Evolutionary conservation across 1,140 invertebrate species (phyloP).

Genomic region (Platorchestia sp.): DNA sequence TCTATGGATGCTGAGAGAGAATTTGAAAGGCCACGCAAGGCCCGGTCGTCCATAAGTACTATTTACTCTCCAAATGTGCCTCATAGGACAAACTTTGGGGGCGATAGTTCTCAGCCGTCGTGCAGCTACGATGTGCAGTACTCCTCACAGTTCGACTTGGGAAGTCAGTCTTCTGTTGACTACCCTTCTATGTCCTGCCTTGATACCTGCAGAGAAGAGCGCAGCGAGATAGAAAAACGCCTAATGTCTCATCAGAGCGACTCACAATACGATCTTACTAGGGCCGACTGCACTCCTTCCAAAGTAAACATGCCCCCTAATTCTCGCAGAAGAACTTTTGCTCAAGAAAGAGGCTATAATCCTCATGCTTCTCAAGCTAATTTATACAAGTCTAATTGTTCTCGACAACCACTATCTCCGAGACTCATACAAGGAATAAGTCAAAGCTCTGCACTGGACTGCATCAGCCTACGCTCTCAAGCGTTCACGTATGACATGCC

Average conservation of each 20-base stretch:
- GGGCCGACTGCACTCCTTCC: neutral
- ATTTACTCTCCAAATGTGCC: constrained; percentile 26
- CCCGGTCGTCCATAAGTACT: constrained; percentile 22
- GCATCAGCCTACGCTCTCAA: neutral
- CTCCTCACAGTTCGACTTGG: constrained; percentile 16
- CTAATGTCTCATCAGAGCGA: constrained; percentile 23
- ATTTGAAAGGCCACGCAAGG: constrained; percentile 12
- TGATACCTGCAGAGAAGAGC: neutral
- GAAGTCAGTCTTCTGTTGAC: constrained; percentile 24
- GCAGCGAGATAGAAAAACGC: constrained; percentile 40
- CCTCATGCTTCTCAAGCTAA: neutral
- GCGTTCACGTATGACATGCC: constrained; percentile 8
- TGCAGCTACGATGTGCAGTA: constrained; percentile 43
- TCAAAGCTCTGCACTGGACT: constrained; percentile 29
- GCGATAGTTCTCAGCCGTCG: constrained; percentile 12
- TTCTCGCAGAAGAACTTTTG: neutral
- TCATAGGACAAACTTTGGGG: neutral
- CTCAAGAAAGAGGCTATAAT: neutral
- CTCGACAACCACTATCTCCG: constrained; percentile 8
- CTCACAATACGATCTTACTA: constrained; percentile 7
- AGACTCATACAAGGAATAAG: constrained; percentile 12
- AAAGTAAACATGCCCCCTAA: neutral
- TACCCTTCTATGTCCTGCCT: constrained; percentile 45
- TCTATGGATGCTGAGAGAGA: constrained; percentile 45
- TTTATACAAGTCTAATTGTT: neutral